Evolutionary conservation across 2,113 vertebrate species (phyloP).

Genomic region (Genyomyrus donnyi): DNA sequence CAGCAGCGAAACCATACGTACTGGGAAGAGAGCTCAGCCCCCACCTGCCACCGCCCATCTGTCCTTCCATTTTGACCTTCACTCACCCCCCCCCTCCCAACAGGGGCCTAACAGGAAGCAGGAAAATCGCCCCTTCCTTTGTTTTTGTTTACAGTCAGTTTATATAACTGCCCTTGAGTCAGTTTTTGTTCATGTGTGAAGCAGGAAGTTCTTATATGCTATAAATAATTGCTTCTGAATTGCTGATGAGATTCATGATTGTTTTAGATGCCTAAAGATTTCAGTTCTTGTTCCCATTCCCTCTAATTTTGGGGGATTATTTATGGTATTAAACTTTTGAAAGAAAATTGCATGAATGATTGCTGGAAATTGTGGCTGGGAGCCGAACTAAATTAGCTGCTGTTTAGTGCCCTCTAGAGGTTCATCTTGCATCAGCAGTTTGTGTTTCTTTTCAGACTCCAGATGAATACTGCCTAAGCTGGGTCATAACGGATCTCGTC

Average conservation of each 20-base stretch:
- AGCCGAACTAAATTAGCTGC: neutral
- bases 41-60: neutral
- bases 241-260: neutral
- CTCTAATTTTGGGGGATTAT: neutral
- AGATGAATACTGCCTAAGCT: slow-evolving; percentile 79
- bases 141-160: neutral
- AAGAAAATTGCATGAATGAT: neutral
- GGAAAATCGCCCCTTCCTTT: neutral
- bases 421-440: neutral
- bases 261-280: neutral
- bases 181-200: neutral
- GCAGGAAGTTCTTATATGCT: neutral
- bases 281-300: neutral
- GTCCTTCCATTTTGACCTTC: neutral
- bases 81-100: neutral
- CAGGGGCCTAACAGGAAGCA: neutral
- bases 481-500: slow-evolving; percentile 83
- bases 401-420: slow-evolving; percentile 40
- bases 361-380: neutral
- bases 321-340: neutral
- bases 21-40: neutral
- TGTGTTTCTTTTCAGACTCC: slow-evolving; percentile 66
- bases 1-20: neutral
- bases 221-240: neutral
- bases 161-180: neutral